Base-by-base conservation (phyloP, 2,797 vertebrate species). In the Sebastiscus albofasciatus region DNA sequence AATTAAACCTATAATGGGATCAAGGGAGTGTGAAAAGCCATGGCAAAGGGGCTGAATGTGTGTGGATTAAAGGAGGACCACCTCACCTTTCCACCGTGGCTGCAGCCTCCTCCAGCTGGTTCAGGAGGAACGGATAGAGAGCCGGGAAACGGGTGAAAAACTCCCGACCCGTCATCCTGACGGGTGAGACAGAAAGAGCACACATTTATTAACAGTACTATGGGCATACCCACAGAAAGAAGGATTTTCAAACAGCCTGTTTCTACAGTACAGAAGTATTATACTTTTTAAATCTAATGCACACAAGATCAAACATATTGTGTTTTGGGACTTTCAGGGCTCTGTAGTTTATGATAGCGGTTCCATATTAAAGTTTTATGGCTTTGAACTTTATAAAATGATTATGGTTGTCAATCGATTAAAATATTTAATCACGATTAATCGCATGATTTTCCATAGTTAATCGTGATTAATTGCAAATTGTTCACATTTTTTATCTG, bases 91-190 rank as follows among this genome's bases (percentile, higher is more conserved):
- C 95, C 87, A 97, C 95, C 46, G 96, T 95, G 79, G 61, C 94
- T 59, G 97, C 96, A 73, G 97, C 96, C 83, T 94, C 85, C 91
- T 98, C 96, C 87, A 99, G 92, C 75, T 98, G 97, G 81, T 93
- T 93, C 77, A 99, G 96, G 26, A 99, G 96, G 83, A 99, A 99
- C 5, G 97, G 96, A 83, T 99, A 97, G 69, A 99, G 97, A 33
- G 96, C 95, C 0, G 98, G 98, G 85, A 98, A 99, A 10, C 97
- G 96, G 65, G 97, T 97, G 92, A 99, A 99, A 79, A 99, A 99
- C 90, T 99, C 98, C 2, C 97, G 95, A 46, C 98, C 99, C 0
- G 98, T 99, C 98, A 99, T 99, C 94, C 98, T 99, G 92, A 73
- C 54, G 36, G 1, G 31, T 62, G 22, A 70, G 3, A 27, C 1